phyloP scores from a whole-genome alignment of 2,888 invertebrate species.

The Napeogenes sylphis region DNA sequence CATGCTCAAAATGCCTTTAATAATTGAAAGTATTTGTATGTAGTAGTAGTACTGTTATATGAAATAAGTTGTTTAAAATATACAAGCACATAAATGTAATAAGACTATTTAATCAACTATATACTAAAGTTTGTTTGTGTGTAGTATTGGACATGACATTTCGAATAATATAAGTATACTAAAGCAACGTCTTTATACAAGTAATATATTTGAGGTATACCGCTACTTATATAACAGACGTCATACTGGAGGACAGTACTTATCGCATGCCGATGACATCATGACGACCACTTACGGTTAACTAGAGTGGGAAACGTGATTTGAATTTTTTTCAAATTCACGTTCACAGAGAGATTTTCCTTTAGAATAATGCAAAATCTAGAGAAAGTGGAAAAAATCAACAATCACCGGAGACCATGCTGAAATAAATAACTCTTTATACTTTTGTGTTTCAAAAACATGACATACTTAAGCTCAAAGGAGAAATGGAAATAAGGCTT shows the following conservation, averaged over 20 bases:
- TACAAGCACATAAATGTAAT: conserved; percentile 2
- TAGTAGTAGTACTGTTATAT: conserved; percentile 44
- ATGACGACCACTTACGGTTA: conserved; percentile 66
- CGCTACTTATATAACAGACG: conserved; percentile 49
- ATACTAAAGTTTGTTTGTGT: too few relatives aligned
- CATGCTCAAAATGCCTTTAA: conserved; percentile 53
- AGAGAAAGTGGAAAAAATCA: conserved; percentile 13
- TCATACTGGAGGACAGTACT: conserved; percentile 53
- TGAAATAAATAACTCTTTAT: conserved; percentile 10
- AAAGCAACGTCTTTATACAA: conserved; percentile 14
- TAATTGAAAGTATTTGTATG: conserved; percentile 43
- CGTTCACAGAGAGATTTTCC: conserved; percentile 15
- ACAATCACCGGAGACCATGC: not conserved
- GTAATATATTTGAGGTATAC: conserved; percentile 28
- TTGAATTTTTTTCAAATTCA: conserved; percentile 45
- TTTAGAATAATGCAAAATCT: conserved; percentile 12
- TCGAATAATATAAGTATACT: not conserved
- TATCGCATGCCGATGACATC: conserved; percentile 71
- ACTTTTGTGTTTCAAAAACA: conserved; percentile 12
- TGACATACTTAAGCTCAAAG: conserved; percentile 12
- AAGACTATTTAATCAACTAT: conserved; percentile 10
- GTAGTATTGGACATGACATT: too few relatives aligned
- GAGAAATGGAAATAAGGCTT: conserved; percentile 20
- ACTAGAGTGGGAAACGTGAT: conserved; percentile 60
- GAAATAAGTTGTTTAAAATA: conserved; percentile 7